phyloP scores from a whole-genome alignment of 2,888 invertebrate species.

The Heliconius sara region DNA sequence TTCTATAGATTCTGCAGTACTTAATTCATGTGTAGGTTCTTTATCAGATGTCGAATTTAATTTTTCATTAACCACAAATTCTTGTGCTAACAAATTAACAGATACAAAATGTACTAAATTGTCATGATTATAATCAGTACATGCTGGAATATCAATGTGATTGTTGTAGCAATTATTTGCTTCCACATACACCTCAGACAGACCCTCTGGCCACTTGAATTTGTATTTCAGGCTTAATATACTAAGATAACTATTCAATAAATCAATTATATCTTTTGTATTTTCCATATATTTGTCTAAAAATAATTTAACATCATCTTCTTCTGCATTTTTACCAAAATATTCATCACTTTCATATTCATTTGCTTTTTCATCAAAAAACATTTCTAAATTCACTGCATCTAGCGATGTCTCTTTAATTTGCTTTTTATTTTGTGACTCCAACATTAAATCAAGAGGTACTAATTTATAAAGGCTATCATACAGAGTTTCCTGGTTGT shows the following conservation, averaged over 20 bases:
- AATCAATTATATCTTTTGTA: slow-evolving; percentile 83
- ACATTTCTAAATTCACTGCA: slow-evolving; percentile 85
- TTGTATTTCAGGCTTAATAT: slow-evolving; percentile 85
- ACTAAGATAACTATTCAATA: slow-evolving; percentile 85
- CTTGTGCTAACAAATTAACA: slow-evolving; percentile 74
- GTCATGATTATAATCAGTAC: slow-evolving; percentile 65
- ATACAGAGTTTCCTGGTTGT: slow-evolving; percentile 85
- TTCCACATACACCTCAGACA: slow-evolving; percentile 84
- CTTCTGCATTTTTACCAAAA: slow-evolving; percentile 87
- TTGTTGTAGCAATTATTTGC: slow-evolving; percentile 83
- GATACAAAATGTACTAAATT: slow-evolving; percentile 67
- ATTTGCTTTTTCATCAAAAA: slow-evolving; percentile 82
- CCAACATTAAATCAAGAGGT: slow-evolving; percentile 83
- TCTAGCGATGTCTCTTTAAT: slow-evolving; percentile 84
- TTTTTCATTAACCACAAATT: slow-evolving; percentile 72
- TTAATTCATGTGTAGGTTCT: slow-evolving; percentile 60
- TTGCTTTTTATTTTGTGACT: slow-evolving; percentile 71
- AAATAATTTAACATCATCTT: slow-evolving; percentile 85
- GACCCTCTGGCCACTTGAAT: slow-evolving; percentile 86
- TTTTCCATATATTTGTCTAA: slow-evolving; percentile 84
- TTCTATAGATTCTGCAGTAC: slow-evolving; percentile 70
- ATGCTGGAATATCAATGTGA: slow-evolving; percentile 74
- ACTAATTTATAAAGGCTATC: slow-evolving; percentile 87
- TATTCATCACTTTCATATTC: slow-evolving; percentile 67
- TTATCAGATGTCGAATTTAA: slow-evolving; percentile 58